These are phyloP conservation scores for Xyrauchen texanus DNA, from an alignment of 2,113 vertebrate species.

Conservation along the genomic window DNA sequence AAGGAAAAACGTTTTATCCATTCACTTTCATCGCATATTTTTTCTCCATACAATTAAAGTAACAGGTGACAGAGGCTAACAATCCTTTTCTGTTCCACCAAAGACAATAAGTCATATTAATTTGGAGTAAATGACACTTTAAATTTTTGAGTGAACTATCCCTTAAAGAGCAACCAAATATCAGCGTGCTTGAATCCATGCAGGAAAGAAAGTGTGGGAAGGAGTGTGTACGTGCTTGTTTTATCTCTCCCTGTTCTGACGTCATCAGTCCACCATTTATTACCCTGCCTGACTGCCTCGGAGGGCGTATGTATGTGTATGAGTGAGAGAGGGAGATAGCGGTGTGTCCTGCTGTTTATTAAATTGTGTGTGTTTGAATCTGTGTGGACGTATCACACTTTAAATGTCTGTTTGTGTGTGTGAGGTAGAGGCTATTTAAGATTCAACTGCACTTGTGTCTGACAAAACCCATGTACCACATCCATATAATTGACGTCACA, in stretches of 20 bases:
- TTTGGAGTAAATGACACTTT: no score
- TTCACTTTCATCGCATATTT: no score
- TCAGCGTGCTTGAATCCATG: background rate
- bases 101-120: no score
- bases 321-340: background rate
- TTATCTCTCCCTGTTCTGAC: constrained; percentile 47
- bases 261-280: constrained; percentile 42
- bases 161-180: no score
- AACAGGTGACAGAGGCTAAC: no score
- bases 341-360: background rate
- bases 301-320: background rate
- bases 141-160: no score
- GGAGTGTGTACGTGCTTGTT: background rate
- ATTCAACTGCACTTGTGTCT: constrained; percentile 7
- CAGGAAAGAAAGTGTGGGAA: background rate
- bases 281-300: constrained; percentile 12
- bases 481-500: constrained; percentile 11
- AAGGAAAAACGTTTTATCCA: no score
- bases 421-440: background rate
- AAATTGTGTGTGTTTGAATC: background rate
- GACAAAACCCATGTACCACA: constrained; percentile 2
- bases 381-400: background rate
- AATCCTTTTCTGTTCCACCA: no score
- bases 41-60: no score
- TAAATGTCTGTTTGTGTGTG: background rate